Conservation (phyloP, 2,888 invertebrate species). For the Troides oblongomaculatus region DNA sequence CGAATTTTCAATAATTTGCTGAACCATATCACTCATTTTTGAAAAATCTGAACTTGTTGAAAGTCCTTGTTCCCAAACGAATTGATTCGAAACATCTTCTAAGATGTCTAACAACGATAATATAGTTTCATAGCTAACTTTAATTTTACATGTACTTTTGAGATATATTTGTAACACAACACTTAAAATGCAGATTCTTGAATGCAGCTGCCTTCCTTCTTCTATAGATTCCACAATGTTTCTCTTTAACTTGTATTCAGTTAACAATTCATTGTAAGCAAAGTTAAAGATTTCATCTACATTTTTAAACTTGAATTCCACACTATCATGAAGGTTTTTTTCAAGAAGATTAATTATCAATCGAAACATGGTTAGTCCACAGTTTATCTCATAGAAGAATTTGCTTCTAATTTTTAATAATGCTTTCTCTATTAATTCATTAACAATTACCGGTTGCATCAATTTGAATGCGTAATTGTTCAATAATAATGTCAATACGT, state of each 20-base stretch:
- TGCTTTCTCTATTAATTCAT: conserved; percentile 61
- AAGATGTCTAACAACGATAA: conserved; percentile 48
- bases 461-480: conserved; percentile 65
- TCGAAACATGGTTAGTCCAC: conserved; percentile 79
- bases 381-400: conserved; percentile 81
- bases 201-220: conserved; percentile 75
- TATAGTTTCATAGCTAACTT: conserved; percentile 41
- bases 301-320: conserved; percentile 40
- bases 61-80: conserved; percentile 57
- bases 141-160: conserved; percentile 45
- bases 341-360: conserved; percentile 66
- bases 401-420: conserved; percentile 76
- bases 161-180: conserved; percentile 53
- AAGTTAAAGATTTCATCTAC: conserved; percentile 58
- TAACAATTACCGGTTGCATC: conserved; percentile 43
- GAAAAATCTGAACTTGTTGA: conserved; percentile 84
- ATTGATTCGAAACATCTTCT: conserved; percentile 60
- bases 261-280: conserved; percentile 52
- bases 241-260: conserved; percentile 49
- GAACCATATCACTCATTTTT: conserved; percentile 87
- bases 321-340: conserved; percentile 38
- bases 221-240: conserved; percentile 75
- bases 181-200: conserved; percentile 60
- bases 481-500: conserved; percentile 72
- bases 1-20: conserved; percentile 77